Evolutionary conservation across 2,797 vertebrate genomes (phyloP).

Genomic region (Rhinogobio ventralis): DNA sequence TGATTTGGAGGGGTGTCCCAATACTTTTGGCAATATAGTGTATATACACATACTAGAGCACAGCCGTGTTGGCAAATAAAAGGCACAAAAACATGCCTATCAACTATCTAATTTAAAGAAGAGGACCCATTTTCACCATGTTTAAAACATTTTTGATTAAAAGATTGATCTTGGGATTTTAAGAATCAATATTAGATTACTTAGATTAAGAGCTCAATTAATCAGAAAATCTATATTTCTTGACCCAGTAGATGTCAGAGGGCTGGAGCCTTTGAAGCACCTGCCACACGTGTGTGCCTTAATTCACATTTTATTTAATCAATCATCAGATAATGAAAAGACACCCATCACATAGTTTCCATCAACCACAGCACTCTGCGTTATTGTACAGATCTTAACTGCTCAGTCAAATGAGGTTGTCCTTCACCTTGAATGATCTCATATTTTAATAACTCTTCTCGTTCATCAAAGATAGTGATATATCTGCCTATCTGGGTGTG

Average conservation of each 20-base stretch:
- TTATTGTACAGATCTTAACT: slow-evolving; percentile 33
- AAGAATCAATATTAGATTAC: neutral
- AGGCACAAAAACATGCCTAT: neutral
- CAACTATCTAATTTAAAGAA: neutral
- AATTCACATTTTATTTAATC: slow-evolving; percentile 19
- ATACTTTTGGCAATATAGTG: too few species aligned
- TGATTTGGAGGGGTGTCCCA: too few species aligned
- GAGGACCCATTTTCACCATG: neutral
- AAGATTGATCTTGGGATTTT: neutral
- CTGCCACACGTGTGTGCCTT: neutral
- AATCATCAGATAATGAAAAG: slow-evolving; percentile 8
- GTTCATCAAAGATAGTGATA: slow-evolving; percentile 5
- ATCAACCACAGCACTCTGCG: slow-evolving; percentile 20
- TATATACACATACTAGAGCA: neutral
- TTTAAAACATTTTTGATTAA: neutral
- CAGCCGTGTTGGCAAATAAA: neutral
- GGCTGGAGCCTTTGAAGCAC: neutral
- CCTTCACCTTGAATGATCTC: slow-evolving; percentile 21
- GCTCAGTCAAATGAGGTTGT: slow-evolving; percentile 28
- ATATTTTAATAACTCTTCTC: slow-evolving; percentile 21
- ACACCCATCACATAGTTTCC: slow-evolving; percentile 3
- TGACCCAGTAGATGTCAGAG: neutral
- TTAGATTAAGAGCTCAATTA: neutral
- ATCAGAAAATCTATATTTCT: slow-evolving; percentile 15
- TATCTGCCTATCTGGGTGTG: neutral